Evolutionary conservation across 2,113 vertebrate genomes (phyloP), one percentile per base, ranked within the genome.

Genomic region (Lagopus leucura): DNA sequence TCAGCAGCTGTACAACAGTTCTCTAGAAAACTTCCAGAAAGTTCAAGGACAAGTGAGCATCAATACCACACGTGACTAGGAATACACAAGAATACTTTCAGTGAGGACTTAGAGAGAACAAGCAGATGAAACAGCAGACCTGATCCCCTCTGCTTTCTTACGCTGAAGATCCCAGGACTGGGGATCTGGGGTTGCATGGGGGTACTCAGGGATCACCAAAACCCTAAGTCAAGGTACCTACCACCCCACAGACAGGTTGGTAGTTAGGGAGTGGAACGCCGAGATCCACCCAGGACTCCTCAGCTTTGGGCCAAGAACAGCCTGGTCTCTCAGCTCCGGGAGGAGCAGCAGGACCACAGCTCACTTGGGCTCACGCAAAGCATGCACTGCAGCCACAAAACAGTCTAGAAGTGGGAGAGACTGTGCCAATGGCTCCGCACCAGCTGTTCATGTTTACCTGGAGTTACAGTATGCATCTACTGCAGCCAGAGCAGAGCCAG

Each of bases 191-290:
- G 22, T 24, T 71, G 9, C 11, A 77, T 77, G 13, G 2, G 2
- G 2, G 11, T 13, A 8, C 20, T 4, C 1, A 0, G 10, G 7
- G 54, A 13, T 30, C 17, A 22, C 20, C n/a, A 32, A 25, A 61
- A 24, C 22, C 34, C 34, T 34, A 36, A 63, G 36, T 38, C 24
- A 22, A 27, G 22, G 15, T 38, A 38, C 60, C 36, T 27, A 63
- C 34, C 24, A 17, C 36, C 28, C 52, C 16, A 11, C 13, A n/a
- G 22, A 22, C 60, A 34, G 36, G 4, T 63, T 64, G 61, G 36
- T 40, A 38, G 14, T 61, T 61, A 48, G 27, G 16, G 15, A 64
- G 16, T 8, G 8, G 12, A 79, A 36, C 6, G 48, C 15, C 0
- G 8, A 42, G 55, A 48, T 20, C 6, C 11, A 3, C 11, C 32